Evolutionary conservation across 2,797 vertebrate genomes (phyloP).

Genomic region (Argyrosomus regius): DNA sequence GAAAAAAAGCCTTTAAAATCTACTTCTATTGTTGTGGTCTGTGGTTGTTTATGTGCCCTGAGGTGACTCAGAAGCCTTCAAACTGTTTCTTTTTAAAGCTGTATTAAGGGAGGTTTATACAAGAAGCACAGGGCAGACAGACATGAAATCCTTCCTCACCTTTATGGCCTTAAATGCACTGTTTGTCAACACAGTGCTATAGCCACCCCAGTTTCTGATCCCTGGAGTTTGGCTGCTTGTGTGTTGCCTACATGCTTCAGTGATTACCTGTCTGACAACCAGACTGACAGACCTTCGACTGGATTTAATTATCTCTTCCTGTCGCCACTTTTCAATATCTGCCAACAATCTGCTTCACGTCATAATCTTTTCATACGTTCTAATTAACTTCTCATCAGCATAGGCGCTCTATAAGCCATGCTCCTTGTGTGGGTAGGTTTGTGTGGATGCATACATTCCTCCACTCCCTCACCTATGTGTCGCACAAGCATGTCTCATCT

Average conservation of each 20-base stretch:
- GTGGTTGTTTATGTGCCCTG: background rate
- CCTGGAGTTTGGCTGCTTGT: constrained; percentile 9
- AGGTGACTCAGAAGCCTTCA: background rate
- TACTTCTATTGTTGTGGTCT: background rate
- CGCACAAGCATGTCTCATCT: constrained; percentile 18
- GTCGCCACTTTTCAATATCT: constrained; percentile 32
- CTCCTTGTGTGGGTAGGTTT: background rate
- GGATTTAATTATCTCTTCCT: constrained; percentile 43
- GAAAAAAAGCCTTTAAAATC: background rate
- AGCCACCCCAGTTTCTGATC: background rate
- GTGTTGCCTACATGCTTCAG: constrained; percentile 14
- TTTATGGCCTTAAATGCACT: constrained; percentile 11
- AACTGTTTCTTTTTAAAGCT: constrained; percentile 20
- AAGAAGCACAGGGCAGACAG: background rate
- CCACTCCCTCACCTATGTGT: background rate
- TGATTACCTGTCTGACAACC: constrained; percentile 27
- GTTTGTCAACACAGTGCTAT: constrained; percentile 1
- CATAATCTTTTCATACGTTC: constrained; percentile 28
- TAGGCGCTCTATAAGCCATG: background rate
- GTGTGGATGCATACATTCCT: constrained; percentile 2
- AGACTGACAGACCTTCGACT: constrained; percentile 11
- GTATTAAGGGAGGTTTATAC: constrained; percentile 6
- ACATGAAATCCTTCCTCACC: constrained; percentile 13
- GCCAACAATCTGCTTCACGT: constrained; percentile 20
- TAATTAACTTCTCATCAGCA: constrained; percentile 44